Percentiles rank a stretch among this genome's conserved stretches.
Evolutionary conservation across 2,888 invertebrate genomes (phyloP).

Genomic region (Eristalis arbustorum): DNA sequence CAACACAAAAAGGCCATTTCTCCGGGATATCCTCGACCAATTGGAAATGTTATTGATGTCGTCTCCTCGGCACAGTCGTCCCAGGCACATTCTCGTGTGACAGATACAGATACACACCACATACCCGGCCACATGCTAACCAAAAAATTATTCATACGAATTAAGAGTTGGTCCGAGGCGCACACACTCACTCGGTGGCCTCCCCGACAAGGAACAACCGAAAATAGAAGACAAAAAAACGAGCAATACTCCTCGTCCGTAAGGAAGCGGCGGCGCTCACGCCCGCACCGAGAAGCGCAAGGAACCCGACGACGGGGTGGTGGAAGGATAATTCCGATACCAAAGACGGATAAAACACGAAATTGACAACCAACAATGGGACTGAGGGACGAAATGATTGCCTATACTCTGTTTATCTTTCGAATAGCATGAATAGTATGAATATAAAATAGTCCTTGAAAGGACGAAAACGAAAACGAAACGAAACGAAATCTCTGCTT

Average conservation of each 20-base stretch:
- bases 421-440: conserved; percentile 70
- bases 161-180: conserved; percentile 61
- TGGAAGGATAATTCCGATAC: conserved; percentile 68
- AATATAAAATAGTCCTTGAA: conserved; percentile 71
- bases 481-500: conserved; percentile 58
- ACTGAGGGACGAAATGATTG: conserved; percentile 69
- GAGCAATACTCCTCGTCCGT: neutral
- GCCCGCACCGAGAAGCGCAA: too few species aligned
- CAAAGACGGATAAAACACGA: conserved; percentile 70
- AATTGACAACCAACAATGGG: conserved; percentile 71
- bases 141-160: conserved; percentile 69
- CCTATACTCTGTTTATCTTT: conserved; percentile 70
- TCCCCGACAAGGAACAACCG: too few species aligned
- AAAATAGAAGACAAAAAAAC: neutral
- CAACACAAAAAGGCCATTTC: conserved; percentile 52
- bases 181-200: neutral
- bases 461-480: conserved; percentile 32
- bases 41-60: conserved; percentile 69
- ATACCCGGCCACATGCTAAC: conserved; percentile 28
- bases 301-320: neutral
- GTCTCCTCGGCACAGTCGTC: neutral
- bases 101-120: conserved; percentile 15
- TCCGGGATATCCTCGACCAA: conserved; percentile 64
- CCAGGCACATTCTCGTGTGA: conserved; percentile 1
- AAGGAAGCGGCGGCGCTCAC: too few species aligned